These are phyloP conservation scores for Eublepharis macularius DNA, from an alignment of 2,113 vertebrate genomes.

Conservation along the genomic window DNA sequence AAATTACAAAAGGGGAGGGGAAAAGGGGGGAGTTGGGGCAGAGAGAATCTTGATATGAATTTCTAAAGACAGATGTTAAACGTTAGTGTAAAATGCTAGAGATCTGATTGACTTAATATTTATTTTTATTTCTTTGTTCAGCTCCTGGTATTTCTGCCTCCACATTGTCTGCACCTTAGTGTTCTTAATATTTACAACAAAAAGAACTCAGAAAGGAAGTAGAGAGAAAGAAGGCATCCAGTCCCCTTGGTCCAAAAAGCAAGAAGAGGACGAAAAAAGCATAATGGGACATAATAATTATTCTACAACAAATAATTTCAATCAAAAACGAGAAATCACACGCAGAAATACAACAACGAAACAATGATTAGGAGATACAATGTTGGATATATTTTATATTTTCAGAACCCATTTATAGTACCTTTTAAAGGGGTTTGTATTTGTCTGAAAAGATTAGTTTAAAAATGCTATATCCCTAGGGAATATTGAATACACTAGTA, in stretches of 20 bases:
- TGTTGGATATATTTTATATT: slow-evolving; percentile 68
- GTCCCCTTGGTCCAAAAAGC: slow-evolving; percentile 54
- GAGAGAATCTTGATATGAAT: too few relatives aligned
- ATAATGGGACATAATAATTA: slow-evolving; percentile 75
- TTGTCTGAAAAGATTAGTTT: slow-evolving; percentile 71
- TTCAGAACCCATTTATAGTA: slow-evolving; percentile 77
- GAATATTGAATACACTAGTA: slow-evolving; percentile 65
- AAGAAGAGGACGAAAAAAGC: slow-evolving; percentile 61
- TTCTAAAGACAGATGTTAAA: not conserved
- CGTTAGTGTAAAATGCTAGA: not conserved
- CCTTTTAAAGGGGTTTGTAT: slow-evolving; percentile 77
- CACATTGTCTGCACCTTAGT: slow-evolving; percentile 87
- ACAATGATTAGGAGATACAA: slow-evolving; percentile 67
- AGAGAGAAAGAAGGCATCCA: slow-evolving; percentile 66
- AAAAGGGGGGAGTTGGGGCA: too few relatives aligned
- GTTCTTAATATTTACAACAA: slow-evolving; percentile 82
- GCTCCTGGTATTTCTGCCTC: slow-evolving; percentile 93
- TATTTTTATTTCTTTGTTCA: slow-evolving; percentile 59
- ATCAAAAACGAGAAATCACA: slow-evolving; percentile 83
- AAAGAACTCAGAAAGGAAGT: slow-evolving; percentile 79
- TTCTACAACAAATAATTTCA: slow-evolving; percentile 83
- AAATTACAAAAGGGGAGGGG: too few relatives aligned
- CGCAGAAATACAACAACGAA: slow-evolving; percentile 74
- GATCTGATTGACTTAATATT: not conserved
- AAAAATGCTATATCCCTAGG: slow-evolving; percentile 58